Base-by-base conservation (phyloP, 1,140 invertebrate species). In the Platorchestia sp. region DNA sequence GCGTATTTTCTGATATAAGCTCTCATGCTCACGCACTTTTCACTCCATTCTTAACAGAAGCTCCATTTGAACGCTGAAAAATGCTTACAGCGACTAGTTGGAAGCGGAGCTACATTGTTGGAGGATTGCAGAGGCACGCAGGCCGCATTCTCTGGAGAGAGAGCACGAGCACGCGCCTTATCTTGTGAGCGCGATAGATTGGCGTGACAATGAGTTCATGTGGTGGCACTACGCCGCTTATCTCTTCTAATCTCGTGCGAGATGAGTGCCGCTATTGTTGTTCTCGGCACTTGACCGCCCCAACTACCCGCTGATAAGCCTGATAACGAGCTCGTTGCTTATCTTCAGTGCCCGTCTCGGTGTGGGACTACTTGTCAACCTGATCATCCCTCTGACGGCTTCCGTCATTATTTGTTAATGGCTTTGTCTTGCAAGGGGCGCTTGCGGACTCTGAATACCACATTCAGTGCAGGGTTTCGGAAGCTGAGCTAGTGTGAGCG, bases 241-340 rank as follows among this genome's bases (percentile, higher is more conserved):
- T 89, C 87, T 89, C 5, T 75, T 14, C n/a, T 89, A 41, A 89
- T 89, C 87, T 75, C n/a, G 36, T 89, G 41, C 87, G 87, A 42
- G 87, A 89, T 44, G 43, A 89, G 87, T 41, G 87, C 87, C 87
- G n/a, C 87, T 89, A 89, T 89, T 89, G 87, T 89, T 89, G 87
- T 89, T 42, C 5, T 42, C 87, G 87, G 41, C 87, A 89, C 87
- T 89, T 89, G 87, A 89, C 87, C 87, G 87, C 87, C 87, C 87
- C n/a, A 42, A 89, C 87, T 89, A 89, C 41, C 43, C 14, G 43
- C 87, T 89, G 87, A 89, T 89, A 89, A 89, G 41, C 41, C 41
- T 42, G 87, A 89, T 89, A 86, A 86, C 86, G 86, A 86, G 41
- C 86, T 36, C 86, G 86, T 41, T 86, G 86, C 86, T 86, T 86